phyloP scores from a whole-genome alignment of 2,797 vertebrate genomes.

The Cossypha niveicapilla region DNA sequence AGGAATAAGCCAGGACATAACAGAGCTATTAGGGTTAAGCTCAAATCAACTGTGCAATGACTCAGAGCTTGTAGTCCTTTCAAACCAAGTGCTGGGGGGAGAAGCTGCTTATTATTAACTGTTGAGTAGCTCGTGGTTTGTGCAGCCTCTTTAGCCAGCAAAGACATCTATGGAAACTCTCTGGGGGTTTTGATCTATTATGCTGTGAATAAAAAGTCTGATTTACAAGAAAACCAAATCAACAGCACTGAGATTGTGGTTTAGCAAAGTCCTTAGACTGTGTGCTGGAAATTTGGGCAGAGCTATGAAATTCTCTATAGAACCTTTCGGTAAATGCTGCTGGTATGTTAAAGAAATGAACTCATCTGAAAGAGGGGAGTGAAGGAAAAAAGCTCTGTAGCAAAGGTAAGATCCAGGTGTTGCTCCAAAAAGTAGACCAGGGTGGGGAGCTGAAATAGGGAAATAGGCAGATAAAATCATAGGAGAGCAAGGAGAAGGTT shows the following conservation, averaged over 20 bases:
- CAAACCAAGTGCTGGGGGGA: constrained; percentile 33
- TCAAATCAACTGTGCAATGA: constrained; percentile 55
- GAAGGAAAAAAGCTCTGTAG: neutral
- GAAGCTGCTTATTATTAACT: constrained; percentile 47
- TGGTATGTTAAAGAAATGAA: neutral
- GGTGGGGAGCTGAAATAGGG: neutral
- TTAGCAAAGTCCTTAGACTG: neutral
- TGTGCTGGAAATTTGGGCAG: neutral
- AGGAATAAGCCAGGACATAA: constrained; percentile 28
- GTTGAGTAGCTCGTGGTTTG: constrained; percentile 2
- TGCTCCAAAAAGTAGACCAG: neutral
- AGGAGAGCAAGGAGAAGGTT: neutral
- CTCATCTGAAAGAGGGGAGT: rapidly evolving
- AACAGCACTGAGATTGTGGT: neutral
- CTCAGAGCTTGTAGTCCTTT: constrained; percentile 53
- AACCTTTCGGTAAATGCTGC: neutral
- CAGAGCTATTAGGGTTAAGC: constrained; percentile 60
- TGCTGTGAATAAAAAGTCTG: neutral
- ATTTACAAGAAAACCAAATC: constrained; percentile 5
- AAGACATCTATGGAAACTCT: neutral
- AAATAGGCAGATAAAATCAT: neutral
- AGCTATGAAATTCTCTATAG: neutral
- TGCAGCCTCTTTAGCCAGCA: neutral
- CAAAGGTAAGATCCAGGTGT: neutral
- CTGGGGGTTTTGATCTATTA: neutral